These are phyloP conservation scores for Sitta europaea DNA, from an alignment of 2,113 vertebrate species.

Conservation along the genomic window DNA sequence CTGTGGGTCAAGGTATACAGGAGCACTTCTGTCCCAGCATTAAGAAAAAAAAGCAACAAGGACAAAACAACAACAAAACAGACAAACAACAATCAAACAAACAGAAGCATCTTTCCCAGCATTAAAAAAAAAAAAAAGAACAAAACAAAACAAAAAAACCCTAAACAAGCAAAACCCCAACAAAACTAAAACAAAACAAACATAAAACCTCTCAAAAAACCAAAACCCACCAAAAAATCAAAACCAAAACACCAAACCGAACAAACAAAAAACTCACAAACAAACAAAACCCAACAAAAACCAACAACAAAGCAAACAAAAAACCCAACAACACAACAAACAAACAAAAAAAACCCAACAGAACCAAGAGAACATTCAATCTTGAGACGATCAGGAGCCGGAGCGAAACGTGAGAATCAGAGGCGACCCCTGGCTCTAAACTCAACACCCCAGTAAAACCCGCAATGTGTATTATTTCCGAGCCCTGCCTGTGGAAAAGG, in stretches of 20 bases:
- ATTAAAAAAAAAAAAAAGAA: not conserved
- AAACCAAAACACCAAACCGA: not conserved
- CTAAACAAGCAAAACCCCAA: too few relatives aligned
- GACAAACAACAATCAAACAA: too few relatives aligned
- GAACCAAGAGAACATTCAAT: not conserved
- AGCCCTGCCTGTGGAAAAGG: not conserved
- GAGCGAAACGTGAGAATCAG: not conserved
- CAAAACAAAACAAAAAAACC: not conserved
- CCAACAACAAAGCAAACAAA: not conserved
- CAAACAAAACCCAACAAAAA: not conserved
- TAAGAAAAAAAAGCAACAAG: not conserved
- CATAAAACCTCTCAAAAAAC: too few relatives aligned
- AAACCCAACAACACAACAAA: not conserved
- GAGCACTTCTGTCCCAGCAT: not conserved
- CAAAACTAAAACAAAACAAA: not conserved
- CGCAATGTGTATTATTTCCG: not conserved
- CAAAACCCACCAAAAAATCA: too few relatives aligned
- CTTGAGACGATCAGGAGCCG: not conserved
- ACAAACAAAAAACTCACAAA: not conserved
- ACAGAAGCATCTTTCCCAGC: not conserved
- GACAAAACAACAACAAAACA: not conserved
- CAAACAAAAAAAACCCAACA: too few relatives aligned
- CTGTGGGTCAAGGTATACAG: not conserved
- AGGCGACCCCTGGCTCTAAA: not conserved
- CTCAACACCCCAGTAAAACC: not conserved